Conservation (phyloP, 2,797 vertebrate species). For the Helostoma temminkii region DNA sequence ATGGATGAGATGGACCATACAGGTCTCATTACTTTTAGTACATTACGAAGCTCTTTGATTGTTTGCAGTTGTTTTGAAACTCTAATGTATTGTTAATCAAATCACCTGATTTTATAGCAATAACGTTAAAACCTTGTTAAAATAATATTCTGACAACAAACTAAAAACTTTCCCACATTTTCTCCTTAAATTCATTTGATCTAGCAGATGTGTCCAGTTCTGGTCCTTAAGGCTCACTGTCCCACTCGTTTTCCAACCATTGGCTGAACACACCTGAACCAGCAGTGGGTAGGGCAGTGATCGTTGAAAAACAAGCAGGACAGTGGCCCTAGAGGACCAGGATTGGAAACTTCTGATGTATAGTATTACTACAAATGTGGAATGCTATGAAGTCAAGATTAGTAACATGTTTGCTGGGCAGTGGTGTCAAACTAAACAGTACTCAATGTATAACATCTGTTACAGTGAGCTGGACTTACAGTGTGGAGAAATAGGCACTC, state of each 20-base stretch:
- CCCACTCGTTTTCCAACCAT: too few species aligned
- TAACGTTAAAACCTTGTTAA: slow-evolving; percentile 2
- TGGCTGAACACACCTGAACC: too few species aligned
- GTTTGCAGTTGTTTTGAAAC: slow-evolving; percentile 6
- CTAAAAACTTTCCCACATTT: slow-evolving; percentile 9
- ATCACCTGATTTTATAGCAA: slow-evolving; percentile 22
- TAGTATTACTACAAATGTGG: slow-evolving; percentile 64
- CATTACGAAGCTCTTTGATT: slow-evolving; percentile 17
- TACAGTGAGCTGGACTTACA: slow-evolving; percentile 11
- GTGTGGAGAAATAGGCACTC: slow-evolving; percentile 56
- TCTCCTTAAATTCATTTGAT: slow-evolving; percentile 33
- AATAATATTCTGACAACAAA: slow-evolving; percentile 16
- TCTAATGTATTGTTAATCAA: not conserved
- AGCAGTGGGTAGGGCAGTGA: too few species aligned
- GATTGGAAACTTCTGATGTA: too few species aligned
- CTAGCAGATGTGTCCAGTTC: too few species aligned
- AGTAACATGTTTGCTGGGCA: slow-evolving; percentile 56
- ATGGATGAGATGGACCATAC: slow-evolving; percentile 5
- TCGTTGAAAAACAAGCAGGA: too few species aligned
- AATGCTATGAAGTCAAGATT: slow-evolving; percentile 80
- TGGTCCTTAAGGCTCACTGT: too few species aligned
- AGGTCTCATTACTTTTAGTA: slow-evolving; percentile 6
- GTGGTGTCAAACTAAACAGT: slow-evolving; percentile 44
- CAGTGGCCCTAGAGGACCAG: too few species aligned
- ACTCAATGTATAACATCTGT: slow-evolving; percentile 2